Evolutionary conservation across 1,140 invertebrate genomes (phyloP).

Genomic region (Drosophila athabasca): DNA sequence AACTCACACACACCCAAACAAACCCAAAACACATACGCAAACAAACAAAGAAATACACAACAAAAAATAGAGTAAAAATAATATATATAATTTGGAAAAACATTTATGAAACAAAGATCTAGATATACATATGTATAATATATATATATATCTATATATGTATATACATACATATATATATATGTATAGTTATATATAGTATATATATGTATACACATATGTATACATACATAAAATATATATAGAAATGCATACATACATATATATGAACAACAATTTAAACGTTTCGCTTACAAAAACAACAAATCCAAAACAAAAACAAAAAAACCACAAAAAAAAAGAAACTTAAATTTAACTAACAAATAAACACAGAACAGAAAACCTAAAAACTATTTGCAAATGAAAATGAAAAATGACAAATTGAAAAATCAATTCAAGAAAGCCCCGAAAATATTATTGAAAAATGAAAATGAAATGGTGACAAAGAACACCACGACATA

Average conservation of each 20-base stretch:
- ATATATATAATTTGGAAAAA: too few species aligned
- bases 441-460: constrained; percentile 4
- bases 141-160: constrained; percentile 28
- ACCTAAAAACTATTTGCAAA: constrained; percentile 67
- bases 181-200: constrained; percentile 11
- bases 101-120: too few species aligned
- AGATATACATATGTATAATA: constrained; percentile 36
- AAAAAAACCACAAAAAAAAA: not conserved
- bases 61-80: too few species aligned
- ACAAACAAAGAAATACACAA: not conserved
- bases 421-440: constrained; percentile 20
- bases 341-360: constrained; percentile 51
- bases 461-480: constrained; percentile 30
- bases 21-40: constrained; percentile 28
- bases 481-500: constrained; percentile 50
- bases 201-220: constrained; percentile 18
- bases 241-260: constrained; percentile 13
- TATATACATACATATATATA: constrained; percentile 26
- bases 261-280: constrained; percentile 59
- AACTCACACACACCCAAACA: constrained; percentile 22
- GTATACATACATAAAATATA: constrained; percentile 42
- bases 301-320: constrained; percentile 27
- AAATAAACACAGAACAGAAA: constrained; percentile 27
- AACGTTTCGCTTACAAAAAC: constrained; percentile 68
- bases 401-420: constrained; percentile 10